Conservation (phyloP, 2,888 invertebrate genomes). For the Lagria hirta region DNA sequence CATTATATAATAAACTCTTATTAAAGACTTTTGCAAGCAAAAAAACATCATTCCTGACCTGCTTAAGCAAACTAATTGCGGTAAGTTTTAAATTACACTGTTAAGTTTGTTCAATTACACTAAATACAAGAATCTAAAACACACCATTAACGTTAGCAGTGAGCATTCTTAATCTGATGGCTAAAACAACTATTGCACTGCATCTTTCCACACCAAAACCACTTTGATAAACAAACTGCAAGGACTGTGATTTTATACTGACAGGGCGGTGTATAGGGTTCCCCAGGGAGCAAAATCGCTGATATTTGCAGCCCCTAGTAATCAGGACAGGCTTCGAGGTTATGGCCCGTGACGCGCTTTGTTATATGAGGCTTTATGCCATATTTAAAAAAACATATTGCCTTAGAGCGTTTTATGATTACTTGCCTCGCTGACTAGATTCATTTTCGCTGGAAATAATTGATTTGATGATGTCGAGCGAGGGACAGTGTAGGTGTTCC, state of each 20-base stretch:
- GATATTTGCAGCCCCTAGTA: constrained; percentile 65
- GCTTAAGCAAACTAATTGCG: too few species aligned
- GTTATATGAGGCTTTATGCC: constrained; percentile 42
- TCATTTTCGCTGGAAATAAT: too few species aligned
- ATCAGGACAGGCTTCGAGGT: constrained; percentile 48
- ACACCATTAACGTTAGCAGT: constrained; percentile 25
- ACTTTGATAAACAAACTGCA: constrained; percentile 57
- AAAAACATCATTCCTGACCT: too few species aligned
- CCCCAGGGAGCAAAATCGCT: constrained; percentile 65
- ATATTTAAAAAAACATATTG: constrained; percentile 42
- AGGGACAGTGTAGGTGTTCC: too few species aligned
- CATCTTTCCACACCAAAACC: constrained; percentile 16
- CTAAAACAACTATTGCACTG: too few species aligned
- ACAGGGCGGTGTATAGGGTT: too few species aligned
- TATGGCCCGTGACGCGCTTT: constrained; percentile 52
- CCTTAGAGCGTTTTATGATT: constrained; percentile 39
- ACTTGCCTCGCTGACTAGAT: constrained; percentile 15
- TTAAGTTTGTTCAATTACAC: too few species aligned
- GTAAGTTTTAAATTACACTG: too few species aligned
- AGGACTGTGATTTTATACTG: too few species aligned
- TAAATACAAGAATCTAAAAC: constrained; percentile 3
- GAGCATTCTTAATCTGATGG: constrained; percentile 22
- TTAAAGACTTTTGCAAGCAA: too few species aligned
- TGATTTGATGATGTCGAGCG: too few species aligned
- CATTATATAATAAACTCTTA: too few species aligned